Percentiles rank a stretch among this genome's conserved stretches.
Conservation (phyloP, 2,113 vertebrate species). For the Chaenocephalus aceratus region DNA sequence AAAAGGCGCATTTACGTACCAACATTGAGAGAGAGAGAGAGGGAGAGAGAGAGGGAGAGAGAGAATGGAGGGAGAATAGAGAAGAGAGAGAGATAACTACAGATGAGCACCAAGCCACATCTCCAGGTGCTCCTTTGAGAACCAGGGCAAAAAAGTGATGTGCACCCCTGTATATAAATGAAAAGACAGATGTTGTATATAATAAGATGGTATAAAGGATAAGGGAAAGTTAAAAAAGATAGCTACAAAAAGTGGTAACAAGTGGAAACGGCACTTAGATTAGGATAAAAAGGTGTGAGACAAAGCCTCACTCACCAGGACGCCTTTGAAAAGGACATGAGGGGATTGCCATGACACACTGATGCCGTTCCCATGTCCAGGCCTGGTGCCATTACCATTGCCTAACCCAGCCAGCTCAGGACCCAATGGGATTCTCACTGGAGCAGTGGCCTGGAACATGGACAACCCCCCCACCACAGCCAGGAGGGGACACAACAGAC, state of each 20-base stretch:
- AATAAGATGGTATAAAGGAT: slow-evolving; percentile 15
- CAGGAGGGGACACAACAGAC: slow-evolving; percentile 38
- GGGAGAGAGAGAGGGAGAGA: too few relatives aligned
- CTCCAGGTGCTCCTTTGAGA: too few relatives aligned
- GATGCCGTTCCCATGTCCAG: slow-evolving; percentile 80
- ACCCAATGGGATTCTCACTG: slow-evolving; percentile 81
- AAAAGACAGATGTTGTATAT: not conserved
- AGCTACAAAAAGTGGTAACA: not conserved
- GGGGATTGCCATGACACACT: slow-evolving; percentile 88
- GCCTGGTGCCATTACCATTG: slow-evolving; percentile 77
- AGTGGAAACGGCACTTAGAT: slow-evolving; percentile 46
- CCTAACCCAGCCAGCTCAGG: slow-evolving; percentile 77
- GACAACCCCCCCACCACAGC: slow-evolving; percentile 52
- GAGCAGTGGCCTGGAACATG: slow-evolving; percentile 85
- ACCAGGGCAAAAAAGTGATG: too few relatives aligned
- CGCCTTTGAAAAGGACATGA: slow-evolving; percentile 86
- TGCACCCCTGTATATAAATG: not conserved
- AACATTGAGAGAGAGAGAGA: too few relatives aligned
- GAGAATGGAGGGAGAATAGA: too few relatives aligned
- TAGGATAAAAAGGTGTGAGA: slow-evolving; percentile 60
- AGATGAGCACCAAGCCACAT: too few relatives aligned
- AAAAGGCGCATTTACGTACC: too few relatives aligned
- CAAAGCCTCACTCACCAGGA: slow-evolving; percentile 82
- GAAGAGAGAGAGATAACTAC: too few relatives aligned
- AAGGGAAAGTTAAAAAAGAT: slow-evolving; percentile 5